These are phyloP conservation scores for Crax fasciolata DNA, from an alignment of 2,797 vertebrate genomes.

Conservation along the genomic window DNA sequence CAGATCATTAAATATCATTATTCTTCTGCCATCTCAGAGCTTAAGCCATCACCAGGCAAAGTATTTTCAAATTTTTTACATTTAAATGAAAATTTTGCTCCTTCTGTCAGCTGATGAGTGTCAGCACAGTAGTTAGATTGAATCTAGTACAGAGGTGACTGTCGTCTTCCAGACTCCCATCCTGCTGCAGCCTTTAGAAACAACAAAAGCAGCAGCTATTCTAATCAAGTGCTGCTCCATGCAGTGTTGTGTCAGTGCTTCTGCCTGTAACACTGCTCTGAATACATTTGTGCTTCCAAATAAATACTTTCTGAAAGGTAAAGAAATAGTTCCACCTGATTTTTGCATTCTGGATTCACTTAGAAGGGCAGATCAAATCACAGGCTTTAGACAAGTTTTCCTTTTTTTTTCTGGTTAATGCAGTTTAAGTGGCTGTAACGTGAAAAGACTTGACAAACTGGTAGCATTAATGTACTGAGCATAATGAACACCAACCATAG, in stretches of 20 bases:
- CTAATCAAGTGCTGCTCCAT: neutral
- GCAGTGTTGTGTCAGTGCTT: neutral
- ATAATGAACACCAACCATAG: constrained; percentile 83
- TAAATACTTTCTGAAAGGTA: neutral
- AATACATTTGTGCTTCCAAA: neutral
- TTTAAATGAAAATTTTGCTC: neutral
- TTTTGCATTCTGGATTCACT: neutral
- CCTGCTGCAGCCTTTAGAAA: neutral
- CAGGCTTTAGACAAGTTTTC: neutral
- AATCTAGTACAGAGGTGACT: constrained; percentile 1
- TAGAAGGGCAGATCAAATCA: neutral
- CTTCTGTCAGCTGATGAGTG: neutral
- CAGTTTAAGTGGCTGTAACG: constrained; percentile 22
- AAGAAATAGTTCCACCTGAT: neutral
- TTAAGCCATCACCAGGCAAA: neutral
- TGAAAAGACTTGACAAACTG: constrained; percentile 70
- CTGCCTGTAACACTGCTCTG: neutral
- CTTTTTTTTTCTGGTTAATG: neutral
- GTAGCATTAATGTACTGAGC: constrained; percentile 76
- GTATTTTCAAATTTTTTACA: neutral
- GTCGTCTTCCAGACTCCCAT: neutral
- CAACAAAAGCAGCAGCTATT: neutral
- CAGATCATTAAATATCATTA: neutral
- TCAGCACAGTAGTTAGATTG: neutral
- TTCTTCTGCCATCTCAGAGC: neutral